Conservation (phyloP, 2,797 vertebrate species). For the Threskiornis aethiopicus region DNA sequence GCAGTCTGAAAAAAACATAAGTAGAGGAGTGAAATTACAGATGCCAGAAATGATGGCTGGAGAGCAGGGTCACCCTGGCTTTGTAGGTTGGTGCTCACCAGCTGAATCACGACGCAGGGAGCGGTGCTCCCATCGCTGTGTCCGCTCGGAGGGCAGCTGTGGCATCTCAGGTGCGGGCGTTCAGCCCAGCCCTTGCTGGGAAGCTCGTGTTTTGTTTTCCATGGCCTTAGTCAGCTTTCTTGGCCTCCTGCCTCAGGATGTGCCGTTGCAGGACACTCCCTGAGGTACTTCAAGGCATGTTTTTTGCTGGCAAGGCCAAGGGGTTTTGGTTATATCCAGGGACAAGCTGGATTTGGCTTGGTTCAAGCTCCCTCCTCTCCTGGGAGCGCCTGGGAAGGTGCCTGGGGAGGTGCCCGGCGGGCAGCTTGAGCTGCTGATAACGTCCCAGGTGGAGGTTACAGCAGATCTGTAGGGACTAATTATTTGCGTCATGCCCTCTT, state of each 20-base stretch:
- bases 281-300: neutral
- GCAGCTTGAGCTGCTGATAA: neutral
- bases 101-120: rapidly evolving
- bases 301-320: neutral
- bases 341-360: neutral
- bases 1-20: neutral
- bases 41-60: rapidly evolving
- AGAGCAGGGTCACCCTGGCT: neutral
- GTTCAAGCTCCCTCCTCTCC: neutral
- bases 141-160: rapidly evolving
- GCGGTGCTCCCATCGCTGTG: rapidly evolving
- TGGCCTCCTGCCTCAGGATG: neutral
- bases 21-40: neutral
- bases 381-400: neutral
- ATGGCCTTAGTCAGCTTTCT: neutral
- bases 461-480: neutral
- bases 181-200: neutral
- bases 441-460: neutral
- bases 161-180: rapidly evolving
- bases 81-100: neutral
- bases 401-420: neutral
- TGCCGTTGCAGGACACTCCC: neutral
- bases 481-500: neutral
- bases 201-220: neutral
- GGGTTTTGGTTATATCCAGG: neutral